A percentile compares a stretch with the other conserved stretches of the same genome.
phyloP scores from a whole-genome alignment of 2,797 vertebrate genomes.

The Gymnoscopelus braueri region DNA sequence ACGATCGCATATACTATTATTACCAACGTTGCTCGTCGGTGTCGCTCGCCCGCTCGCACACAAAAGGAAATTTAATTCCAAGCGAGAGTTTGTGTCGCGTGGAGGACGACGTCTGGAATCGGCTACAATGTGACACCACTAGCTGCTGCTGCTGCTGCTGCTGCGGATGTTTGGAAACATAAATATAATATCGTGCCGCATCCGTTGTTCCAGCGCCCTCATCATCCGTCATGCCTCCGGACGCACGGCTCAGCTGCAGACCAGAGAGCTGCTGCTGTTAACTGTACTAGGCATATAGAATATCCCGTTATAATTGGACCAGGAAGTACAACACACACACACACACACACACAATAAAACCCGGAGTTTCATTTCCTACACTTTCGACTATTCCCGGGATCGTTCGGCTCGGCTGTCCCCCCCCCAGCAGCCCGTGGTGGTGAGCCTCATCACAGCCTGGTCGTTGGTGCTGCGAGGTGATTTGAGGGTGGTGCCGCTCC shows the following conservation, averaged over 20 bases:
- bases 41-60: slow-evolving; percentile 37
- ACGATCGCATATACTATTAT: slow-evolving; percentile 33
- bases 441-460: background rate
- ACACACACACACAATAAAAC: slow-evolving; percentile 33
- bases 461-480: background rate
- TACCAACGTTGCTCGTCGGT: slow-evolving; percentile 19
- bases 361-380: slow-evolving; percentile 51
- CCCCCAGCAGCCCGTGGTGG: slow-evolving; percentile 12
- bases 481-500: background rate
- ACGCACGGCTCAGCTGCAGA: slow-evolving; percentile 37
- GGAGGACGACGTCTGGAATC: slow-evolving; percentile 41
- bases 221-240: slow-evolving; percentile 55
- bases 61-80: slow-evolving; percentile 48
- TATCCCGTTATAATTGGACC: slow-evolving; percentile 54
- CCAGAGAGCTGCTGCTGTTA: slow-evolving; percentile 10
- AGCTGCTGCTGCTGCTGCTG: slow-evolving; percentile 44
- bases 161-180: slow-evolving; percentile 62
- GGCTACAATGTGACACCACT: slow-evolving; percentile 23
- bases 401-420: slow-evolving; percentile 40
- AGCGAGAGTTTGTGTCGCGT: slow-evolving; percentile 39
- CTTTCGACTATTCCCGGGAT: slow-evolving; percentile 60
- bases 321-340: slow-evolving; percentile 66
- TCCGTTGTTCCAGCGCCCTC: slow-evolving; percentile 55
- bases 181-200: slow-evolving; percentile 43
- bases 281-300: slow-evolving; percentile 20